phyloP scores from a whole-genome alignment of 2,113 vertebrate species.

The Atlantisia rogersi region DNA sequence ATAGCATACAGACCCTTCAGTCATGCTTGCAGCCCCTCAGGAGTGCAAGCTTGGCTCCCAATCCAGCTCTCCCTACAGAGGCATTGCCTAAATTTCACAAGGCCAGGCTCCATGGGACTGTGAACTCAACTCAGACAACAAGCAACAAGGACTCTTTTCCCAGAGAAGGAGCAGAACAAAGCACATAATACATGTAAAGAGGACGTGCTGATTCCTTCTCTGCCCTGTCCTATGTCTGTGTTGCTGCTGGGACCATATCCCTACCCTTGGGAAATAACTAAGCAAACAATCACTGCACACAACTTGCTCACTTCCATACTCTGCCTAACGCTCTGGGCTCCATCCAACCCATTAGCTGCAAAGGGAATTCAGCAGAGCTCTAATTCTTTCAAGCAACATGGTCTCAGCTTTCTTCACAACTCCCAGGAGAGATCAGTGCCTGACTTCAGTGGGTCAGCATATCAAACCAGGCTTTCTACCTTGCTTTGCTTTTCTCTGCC shows the following conservation, averaged over 20 bases:
- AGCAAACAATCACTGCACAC: not conserved
- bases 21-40: not conserved
- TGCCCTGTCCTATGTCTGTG: not conserved
- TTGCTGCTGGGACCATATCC: not conserved
- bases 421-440: not conserved
- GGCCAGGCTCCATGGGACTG: not conserved
- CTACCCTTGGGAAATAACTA: not conserved
- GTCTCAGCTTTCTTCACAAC: not conserved
- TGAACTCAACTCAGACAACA: not conserved
- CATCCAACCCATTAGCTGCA: not conserved
- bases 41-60: not conserved
- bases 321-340: not conserved
- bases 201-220: not conserved
- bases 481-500: not conserved
- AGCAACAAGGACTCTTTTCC: not conserved
- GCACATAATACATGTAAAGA: not conserved
- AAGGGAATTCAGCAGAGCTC: not conserved
- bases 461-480: not conserved
- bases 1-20: accelerated
- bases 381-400: not conserved
- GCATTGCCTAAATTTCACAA: not conserved
- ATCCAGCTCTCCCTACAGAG: not conserved
- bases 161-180: not conserved
- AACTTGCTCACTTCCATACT: not conserved
- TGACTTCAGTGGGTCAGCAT: not conserved